Base-by-base conservation (phyloP, 2,797 vertebrate species). In the Poeciliopsis infans region DNA sequence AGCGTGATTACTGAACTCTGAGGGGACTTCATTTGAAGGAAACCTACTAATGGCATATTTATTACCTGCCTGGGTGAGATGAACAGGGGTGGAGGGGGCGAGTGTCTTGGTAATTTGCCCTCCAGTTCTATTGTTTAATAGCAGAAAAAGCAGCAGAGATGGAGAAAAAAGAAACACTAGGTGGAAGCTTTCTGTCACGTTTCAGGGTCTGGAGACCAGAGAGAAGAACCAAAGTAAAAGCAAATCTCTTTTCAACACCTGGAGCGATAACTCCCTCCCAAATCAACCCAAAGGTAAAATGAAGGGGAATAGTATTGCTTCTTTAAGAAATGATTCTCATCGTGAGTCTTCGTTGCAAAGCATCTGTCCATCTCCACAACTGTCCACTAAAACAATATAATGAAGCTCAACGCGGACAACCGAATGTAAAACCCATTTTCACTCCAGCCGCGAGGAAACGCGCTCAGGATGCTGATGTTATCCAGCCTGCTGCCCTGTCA, bases 1-100 rank as follows among this genome's bases (percentile, higher is more conserved):
- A 87, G 83, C 84, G 89, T 87, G 82, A 89, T 92, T 79, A 91
- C 57, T 84, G 80, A 88, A 88, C 86, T 88, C 80, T 89, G 89
- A 77, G 75, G 61, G 72, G 46, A 15, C 45, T 86, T 83, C 69
- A 83, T 93, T 84, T 89, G 86, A 88, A 91, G 87, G 64, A 77
- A 85, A 82, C 88, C 72, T 82, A 77, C 84, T 89, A 85, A 87
- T 87, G 87, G 80, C 31, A 84, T 82, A 88, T 92, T 87, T 87
- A 91, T 92, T 80, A 71, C 61, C 75, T 83, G 75, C 59, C 79
- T 84, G 72, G 74, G 83, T 80, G 77, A 82, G 73, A 69, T 36
- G 64, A 33, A n/a, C 61, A 12, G n/a, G 46, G 80, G 82, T 23
- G 53, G 25, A 1, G 53, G 53, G 10, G 33, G 43, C 41, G 49